These are phyloP conservation scores for Eriocheir sinensis DNA, from an alignment of 1,140 invertebrate species.

Conservation along the genomic window DNA sequence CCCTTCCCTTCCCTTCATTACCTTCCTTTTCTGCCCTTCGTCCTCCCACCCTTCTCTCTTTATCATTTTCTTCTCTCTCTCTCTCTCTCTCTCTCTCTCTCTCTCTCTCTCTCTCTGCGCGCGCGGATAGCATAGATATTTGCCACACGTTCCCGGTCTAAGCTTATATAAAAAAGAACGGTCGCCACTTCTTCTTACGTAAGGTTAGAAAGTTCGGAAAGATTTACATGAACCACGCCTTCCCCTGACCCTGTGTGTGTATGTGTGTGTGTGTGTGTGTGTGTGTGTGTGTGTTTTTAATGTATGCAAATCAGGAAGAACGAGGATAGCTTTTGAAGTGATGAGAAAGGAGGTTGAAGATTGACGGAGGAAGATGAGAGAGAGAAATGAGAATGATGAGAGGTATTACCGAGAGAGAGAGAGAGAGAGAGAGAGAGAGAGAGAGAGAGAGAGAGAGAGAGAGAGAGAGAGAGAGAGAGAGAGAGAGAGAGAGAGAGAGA, in stretches of 20 bases:
- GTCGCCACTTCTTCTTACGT: background rate
- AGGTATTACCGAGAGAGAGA: background rate
- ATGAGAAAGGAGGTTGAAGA: background rate
- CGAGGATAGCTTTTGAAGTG: no score
- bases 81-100: background rate
- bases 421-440: background rate
- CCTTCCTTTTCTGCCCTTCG: background rate
- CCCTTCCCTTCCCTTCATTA: background rate
- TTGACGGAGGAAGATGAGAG: background rate
- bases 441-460: background rate
- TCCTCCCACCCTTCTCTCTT: background rate
- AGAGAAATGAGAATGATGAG: background rate
- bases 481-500: constrained; percentile 4
- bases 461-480: constrained; percentile 18
- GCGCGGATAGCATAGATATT: no score
- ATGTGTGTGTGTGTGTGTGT: constrained; percentile 25
- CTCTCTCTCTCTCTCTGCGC: constrained; percentile 23
- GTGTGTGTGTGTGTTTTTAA: background rate
- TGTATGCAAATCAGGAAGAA: background rate
- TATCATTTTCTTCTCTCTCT: background rate
- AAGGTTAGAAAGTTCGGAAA: background rate
- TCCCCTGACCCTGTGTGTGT: background rate
- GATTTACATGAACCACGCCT: background rate
- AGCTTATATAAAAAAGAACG: background rate
- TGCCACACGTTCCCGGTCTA: background rate